Base-by-base conservation (phyloP, 2,888 invertebrate species). In the Calameuta filiformis region DNA sequence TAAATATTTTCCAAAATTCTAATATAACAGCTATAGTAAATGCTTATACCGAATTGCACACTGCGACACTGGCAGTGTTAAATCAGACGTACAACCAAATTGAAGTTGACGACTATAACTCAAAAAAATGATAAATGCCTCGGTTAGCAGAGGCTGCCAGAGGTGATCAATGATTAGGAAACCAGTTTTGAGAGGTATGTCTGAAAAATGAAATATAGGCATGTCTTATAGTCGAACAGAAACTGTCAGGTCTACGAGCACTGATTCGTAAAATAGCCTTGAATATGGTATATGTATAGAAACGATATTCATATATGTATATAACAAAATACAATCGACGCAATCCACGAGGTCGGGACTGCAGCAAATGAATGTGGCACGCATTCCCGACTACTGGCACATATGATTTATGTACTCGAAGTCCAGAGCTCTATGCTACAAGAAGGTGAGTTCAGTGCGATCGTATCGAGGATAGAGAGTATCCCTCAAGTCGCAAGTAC, bases 331-430 rank as follows among this genome's bases (percentile, higher is more conserved):
- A 56, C 23, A 56, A 56, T 56, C 23, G 9, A 56, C 23, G 23
- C 56, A 56, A 56, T 56, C 56, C 56, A 56, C 56, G 23, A 23
- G 56, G 56, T 56, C 56, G 56, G 56, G 56, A 56, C 77, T 82
- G 80, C 79, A 79, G 79, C 81, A 81, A 83, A 84, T 82, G 82
- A 86, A 85, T 83, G 83, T 85, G 82, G 79, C 80, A 84, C 84
- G 84, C 86, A 85, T 86, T 84, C 84, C 84, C 80, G 77, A 84
- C 87, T 85, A 87, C 87, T 81, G 85, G 84, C 82, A 84, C 84
- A 86, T 82, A 81, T 85, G 83, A 83, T 83, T 83, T 82, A 82
- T 82, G 80, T 82, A 82, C 81, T 79, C 79, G 34, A 84, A 86
- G 23, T 9, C 56, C 23, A 23, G 56, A 23, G 56, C 23, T 56